Percentiles rank a stretch among this genome's conserved stretches.
Evolutionary conservation across 2,888 invertebrate genomes (phyloP).

Genomic region (Lepidocyrtoides sp.): DNA sequence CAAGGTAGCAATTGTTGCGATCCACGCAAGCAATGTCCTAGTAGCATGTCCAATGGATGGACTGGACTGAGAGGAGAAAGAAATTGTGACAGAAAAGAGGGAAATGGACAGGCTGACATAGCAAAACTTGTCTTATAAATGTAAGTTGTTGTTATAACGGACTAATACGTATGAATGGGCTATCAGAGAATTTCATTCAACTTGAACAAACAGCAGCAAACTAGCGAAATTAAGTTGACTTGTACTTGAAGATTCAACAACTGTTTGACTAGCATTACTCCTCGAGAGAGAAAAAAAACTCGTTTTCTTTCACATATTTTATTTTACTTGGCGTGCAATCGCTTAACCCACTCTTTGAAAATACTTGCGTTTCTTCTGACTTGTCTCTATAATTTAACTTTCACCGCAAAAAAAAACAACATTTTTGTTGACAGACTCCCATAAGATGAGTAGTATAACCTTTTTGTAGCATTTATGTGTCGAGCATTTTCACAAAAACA

Average conservation of each 20-base stretch:
- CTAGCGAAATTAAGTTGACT: slow-evolving; percentile 71
- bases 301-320: background rate
- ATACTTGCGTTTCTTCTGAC: slow-evolving; percentile 14
- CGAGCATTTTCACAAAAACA: background rate
- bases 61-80: slow-evolving; percentile 21
- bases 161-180: slow-evolving; percentile 53
- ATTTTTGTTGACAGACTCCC: slow-evolving; percentile 41
- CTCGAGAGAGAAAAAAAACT: background rate
- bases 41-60: slow-evolving; percentile 10
- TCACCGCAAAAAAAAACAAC: slow-evolving; percentile 4
- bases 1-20: slow-evolving; percentile 62
- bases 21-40: slow-evolving; percentile 25
- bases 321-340: slow-evolving; percentile 44
- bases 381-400: slow-evolving; percentile 44
- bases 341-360: slow-evolving; percentile 47
- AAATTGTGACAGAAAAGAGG: slow-evolving; percentile 64
- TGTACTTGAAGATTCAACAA: slow-evolving; percentile 54
- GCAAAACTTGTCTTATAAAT: background rate
- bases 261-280: slow-evolving; percentile 9
- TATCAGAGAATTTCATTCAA: slow-evolving; percentile 52
- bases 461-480: background rate
- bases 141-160: slow-evolving; percentile 25
- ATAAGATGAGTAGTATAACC: slow-evolving; percentile 47
- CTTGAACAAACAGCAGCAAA: slow-evolving; percentile 30
- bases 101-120: slow-evolving; percentile 70